Percentiles rank a stretch among this genome's conserved stretches.
phyloP scores from a whole-genome alignment of 64 coral and sea anemone species.

The Montipora cactus region DNA sequence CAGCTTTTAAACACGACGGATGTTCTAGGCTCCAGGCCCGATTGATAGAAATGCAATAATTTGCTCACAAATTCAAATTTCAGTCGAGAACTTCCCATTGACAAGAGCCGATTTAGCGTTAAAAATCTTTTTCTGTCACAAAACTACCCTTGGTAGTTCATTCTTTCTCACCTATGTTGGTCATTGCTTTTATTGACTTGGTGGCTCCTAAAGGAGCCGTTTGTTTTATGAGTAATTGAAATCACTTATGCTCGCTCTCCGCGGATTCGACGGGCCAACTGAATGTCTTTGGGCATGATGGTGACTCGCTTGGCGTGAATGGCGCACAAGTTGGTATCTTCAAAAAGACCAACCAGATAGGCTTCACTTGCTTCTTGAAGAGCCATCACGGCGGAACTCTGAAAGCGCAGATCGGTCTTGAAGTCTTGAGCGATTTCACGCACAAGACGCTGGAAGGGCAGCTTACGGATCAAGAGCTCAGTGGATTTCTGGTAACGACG shows the following conservation, averaged over 20 bases:
- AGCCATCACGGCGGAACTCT: constrained; percentile 88
- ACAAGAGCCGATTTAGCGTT: no score
- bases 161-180: no score
- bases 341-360: constrained; percentile 93
- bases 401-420: constrained; percentile 88
- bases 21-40: no score
- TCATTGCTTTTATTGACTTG: no score
- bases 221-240: no score
- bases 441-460: constrained; percentile 94
- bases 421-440: constrained; percentile 93
- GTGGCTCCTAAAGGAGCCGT: no score
- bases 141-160: no score
- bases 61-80: no score
- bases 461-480: constrained; percentile 91
- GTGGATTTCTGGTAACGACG: constrained; percentile 96
- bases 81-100: no score
- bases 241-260: constrained; percentile 61
- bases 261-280: constrained; percentile 86
- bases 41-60: no score
- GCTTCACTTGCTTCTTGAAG: constrained; percentile 92
- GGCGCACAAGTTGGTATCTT: constrained; percentile 98
- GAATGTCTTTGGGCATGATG: constrained; percentile 97
- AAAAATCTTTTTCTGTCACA: no score
- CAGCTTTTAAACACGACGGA: no score
- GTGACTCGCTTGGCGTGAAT: constrained; percentile 98